phyloP scores from a whole-genome alignment of 2,113 vertebrate species.

The Oreochromis niloticus region DNA sequence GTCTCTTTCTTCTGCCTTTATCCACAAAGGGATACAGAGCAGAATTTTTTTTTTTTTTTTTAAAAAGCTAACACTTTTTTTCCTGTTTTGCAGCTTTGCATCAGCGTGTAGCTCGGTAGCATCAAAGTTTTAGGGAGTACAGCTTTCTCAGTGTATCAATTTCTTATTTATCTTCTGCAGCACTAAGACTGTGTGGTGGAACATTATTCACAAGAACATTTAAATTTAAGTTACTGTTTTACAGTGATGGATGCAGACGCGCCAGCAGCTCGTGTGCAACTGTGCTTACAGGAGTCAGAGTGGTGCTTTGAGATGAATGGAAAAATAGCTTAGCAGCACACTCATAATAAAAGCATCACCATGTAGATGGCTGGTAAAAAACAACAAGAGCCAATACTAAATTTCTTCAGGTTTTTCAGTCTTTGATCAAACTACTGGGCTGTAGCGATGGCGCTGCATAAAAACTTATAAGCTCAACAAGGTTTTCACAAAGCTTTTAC shows the following conservation, averaged over 20 bases:
- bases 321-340: not conserved
- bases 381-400: not conserved
- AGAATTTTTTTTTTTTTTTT: not conserved
- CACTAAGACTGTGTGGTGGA: not conserved
- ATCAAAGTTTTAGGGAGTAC: not conserved
- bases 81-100: not conserved
- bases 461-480: not conserved
- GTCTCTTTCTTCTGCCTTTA: slow-evolving; percentile 11
- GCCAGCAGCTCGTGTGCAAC: not conserved
- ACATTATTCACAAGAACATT: not conserved
- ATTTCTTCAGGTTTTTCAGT: not conserved
- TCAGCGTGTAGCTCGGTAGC: not conserved
- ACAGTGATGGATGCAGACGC: not conserved
- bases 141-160: not conserved
- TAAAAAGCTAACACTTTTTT: not conserved
- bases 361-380: not conserved
- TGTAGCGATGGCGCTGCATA: not conserved
- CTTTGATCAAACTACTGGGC: not conserved
- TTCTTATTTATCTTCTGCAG: not conserved
- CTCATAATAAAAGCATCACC: not conserved
- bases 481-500: not conserved
- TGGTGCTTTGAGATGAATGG: not conserved
- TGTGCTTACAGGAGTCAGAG: not conserved
- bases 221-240: not conserved
- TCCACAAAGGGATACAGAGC: not conserved